Percentiles rank a stretch among this genome's conserved stretches.
These are phyloP conservation scores for Eriosoma lanigerum DNA, from an alignment of 1,140 invertebrate species.

Conservation along the genomic window DNA sequence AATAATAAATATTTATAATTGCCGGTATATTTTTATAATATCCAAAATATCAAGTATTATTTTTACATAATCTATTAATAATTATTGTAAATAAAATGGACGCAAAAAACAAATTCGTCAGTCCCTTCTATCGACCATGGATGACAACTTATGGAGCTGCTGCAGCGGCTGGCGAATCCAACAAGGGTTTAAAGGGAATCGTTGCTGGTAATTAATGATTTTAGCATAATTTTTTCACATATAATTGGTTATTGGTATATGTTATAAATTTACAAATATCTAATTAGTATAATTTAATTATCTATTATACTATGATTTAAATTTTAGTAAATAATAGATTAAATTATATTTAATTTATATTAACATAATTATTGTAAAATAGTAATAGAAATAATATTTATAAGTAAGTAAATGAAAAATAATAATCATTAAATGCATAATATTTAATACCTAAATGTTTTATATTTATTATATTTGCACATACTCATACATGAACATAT, in stretches of 20 bases:
- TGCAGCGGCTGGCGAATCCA: constrained; percentile 61
- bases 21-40: not conserved
- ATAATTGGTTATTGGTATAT: no score
- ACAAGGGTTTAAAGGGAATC: constrained; percentile 54
- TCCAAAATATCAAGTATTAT: not conserved
- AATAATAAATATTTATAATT: not conserved
- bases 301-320: no score
- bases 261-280: no score
- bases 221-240: not conserved
- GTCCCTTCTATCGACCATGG: constrained; percentile 64
- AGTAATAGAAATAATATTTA: no score
- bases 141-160: constrained; percentile 69
- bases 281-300: no score
- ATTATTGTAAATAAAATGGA: constrained; percentile 21
- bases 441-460: not conserved
- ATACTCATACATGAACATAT: no score
- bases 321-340: no score
- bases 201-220: constrained; percentile 52
- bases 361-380: no score
- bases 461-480: no score
- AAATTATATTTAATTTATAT: no score
- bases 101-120: constrained; percentile 6
- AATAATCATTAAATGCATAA: not conserved
- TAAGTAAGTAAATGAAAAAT: not conserved
- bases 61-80: not conserved